Evolutionary conservation across 2,113 vertebrate species (phyloP).

Genomic region (Bos taurus): ARS-UCD2.0 NC_037331.1:90092001-90092500

Average conservation of each 20-base stretch:
- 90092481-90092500: not conserved
- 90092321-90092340: not conserved
- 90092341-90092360: not conserved
- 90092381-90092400: constrained; percentile 1
- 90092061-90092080: not conserved
- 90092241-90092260: constrained; percentile 11
- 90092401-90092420: not conserved
- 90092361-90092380: not conserved
- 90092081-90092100: not conserved
- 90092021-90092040: constrained; percentile 43
- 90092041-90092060: not conserved
- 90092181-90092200: not conserved
- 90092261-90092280: not conserved
- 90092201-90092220: not conserved
- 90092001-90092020: constrained; percentile 1
- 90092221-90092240: not conserved
- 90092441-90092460: not conserved
- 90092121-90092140: not conserved
- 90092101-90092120: not conserved
- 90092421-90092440: not conserved
- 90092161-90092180: not conserved
- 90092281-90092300: not conserved
- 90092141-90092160: not conserved
- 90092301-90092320: not conserved
- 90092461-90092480: not conserved